These are phyloP conservation scores for Stenodema calcarata DNA, from an alignment of 2,888 invertebrate species.

Conservation along the genomic window DNA sequence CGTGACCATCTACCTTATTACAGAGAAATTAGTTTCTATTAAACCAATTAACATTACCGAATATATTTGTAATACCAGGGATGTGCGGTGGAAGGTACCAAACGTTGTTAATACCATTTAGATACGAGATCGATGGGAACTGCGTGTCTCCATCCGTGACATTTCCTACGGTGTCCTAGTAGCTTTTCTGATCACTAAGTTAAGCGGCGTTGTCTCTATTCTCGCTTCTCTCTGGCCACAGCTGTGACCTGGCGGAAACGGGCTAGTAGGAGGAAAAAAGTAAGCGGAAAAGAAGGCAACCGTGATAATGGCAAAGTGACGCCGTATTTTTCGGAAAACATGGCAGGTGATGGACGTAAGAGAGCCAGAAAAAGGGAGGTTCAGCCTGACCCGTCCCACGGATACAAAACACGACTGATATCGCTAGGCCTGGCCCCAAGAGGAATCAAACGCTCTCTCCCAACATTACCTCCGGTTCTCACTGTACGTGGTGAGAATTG, in stretches of 20 bases:
- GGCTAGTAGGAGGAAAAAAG: neutral
- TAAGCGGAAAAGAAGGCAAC: neutral
- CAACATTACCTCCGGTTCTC: neutral
- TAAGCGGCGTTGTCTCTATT: neutral
- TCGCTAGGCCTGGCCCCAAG: neutral
- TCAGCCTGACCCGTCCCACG: neutral
- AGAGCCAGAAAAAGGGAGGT: neutral
- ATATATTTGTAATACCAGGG: too few species aligned
- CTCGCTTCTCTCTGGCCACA: neutral
- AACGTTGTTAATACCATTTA: too few species aligned
- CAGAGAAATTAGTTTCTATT: too few species aligned
- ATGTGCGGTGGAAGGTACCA: too few species aligned
- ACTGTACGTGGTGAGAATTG: neutral
- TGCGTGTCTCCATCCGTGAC: too few species aligned
- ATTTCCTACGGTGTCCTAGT: too few species aligned
- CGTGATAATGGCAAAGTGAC: neutral
- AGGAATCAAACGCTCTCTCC: constrained; percentile 3
- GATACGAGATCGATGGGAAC: too few species aligned
- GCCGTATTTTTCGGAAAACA: constrained; percentile 16
- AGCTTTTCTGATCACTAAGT: too few species aligned
- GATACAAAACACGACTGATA: neutral
- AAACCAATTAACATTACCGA: too few species aligned
- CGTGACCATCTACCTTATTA: too few species aligned
- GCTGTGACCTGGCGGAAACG: neutral
- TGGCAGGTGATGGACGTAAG: constrained; percentile 22